Conservation (phyloP, 1,140 invertebrate species). For the Neodiprion lecontei region DNA sequence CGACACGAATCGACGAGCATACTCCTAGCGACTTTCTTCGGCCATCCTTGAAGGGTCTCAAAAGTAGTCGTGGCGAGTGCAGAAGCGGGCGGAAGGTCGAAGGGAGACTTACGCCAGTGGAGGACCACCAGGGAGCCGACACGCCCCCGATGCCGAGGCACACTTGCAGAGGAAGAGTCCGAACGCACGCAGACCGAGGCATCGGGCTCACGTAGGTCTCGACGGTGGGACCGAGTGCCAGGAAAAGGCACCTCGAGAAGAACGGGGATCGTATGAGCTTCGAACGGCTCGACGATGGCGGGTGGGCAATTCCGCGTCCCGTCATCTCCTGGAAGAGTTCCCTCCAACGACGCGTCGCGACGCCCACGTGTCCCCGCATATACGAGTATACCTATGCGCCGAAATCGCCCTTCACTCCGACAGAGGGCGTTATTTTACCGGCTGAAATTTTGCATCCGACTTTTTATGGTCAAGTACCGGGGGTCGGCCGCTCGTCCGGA, state of each 20-base stretch:
- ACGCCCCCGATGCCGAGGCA: constrained; percentile 46
- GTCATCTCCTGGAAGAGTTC: background rate
- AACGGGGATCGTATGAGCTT: background rate
- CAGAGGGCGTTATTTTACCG: too few relatives aligned
- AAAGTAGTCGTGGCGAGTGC: background rate
- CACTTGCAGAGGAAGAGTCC: constrained; percentile 39
- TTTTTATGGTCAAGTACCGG: too few relatives aligned
- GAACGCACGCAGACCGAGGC: constrained; percentile 41
- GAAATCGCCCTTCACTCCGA: too few relatives aligned
- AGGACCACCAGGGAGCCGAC: constrained; percentile 57
- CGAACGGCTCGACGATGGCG: background rate
- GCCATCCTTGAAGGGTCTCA: background rate
- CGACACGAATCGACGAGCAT: too few relatives aligned
- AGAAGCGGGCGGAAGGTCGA: background rate
- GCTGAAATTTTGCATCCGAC: too few relatives aligned
- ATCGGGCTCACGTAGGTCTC: too few relatives aligned
- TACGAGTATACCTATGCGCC: too few relatives aligned
- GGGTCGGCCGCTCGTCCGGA: too few relatives aligned
- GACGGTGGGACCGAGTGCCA: background rate
- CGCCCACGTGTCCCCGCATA: too few relatives aligned
- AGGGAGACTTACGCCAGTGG: constrained; percentile 47
- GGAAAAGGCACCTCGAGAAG: background rate
- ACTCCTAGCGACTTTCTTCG: too few relatives aligned
- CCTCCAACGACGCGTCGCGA: too few relatives aligned
- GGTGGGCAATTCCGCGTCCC: background rate